phyloP scores from a whole-genome alignment of 2,797 vertebrate genomes.

The Diplodus sargus region DNA sequence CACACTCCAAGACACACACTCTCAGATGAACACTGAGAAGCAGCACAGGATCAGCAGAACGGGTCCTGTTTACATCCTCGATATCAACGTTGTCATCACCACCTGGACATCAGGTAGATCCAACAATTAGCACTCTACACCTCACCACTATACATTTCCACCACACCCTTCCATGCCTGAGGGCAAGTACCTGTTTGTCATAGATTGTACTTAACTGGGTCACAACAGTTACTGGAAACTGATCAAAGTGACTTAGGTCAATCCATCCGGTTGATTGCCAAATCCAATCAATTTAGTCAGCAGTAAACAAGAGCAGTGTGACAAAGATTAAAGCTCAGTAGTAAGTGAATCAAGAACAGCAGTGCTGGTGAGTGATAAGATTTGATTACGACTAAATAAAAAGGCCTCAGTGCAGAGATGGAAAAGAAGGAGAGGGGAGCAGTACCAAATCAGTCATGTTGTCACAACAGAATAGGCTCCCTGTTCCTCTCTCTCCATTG shows the following conservation, averaged over 20 bases:
- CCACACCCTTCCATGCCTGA: background rate
- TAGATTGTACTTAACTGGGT: conserved; percentile 36
- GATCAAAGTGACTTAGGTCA: conserved; percentile 43
- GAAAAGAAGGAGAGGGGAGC: conserved; percentile 32
- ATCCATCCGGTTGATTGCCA: conserved; percentile 37
- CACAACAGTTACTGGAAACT: conserved; percentile 15
- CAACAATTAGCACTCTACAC: background rate
- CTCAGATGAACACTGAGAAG: conserved; percentile 22
- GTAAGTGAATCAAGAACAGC: conserved; percentile 51
- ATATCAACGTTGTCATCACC: background rate
- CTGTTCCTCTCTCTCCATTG: conserved; percentile 49
- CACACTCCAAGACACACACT: conserved; percentile 8
- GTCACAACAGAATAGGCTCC: conserved; percentile 66
- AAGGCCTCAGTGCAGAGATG: conserved; percentile 52
- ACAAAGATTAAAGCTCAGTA: conserved; percentile 67
- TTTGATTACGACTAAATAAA: conserved; percentile 73
- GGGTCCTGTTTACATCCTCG: conserved; percentile 14
- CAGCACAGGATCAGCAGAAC: conserved; percentile 27
- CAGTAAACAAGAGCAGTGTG: conserved; percentile 60
- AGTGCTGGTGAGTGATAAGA: conserved; percentile 48
- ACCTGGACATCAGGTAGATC: conserved; percentile 3
- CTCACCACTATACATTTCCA: background rate
- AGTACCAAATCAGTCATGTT: conserved; percentile 59
- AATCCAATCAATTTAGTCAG: conserved; percentile 56
- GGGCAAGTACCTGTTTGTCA: conserved; percentile 31